A percentile compares a stretch with the other conserved stretches of the same genome.
phyloP scores from a whole-genome alignment of 2,888 invertebrate species.

The Philhelius pedissequus region DNA sequence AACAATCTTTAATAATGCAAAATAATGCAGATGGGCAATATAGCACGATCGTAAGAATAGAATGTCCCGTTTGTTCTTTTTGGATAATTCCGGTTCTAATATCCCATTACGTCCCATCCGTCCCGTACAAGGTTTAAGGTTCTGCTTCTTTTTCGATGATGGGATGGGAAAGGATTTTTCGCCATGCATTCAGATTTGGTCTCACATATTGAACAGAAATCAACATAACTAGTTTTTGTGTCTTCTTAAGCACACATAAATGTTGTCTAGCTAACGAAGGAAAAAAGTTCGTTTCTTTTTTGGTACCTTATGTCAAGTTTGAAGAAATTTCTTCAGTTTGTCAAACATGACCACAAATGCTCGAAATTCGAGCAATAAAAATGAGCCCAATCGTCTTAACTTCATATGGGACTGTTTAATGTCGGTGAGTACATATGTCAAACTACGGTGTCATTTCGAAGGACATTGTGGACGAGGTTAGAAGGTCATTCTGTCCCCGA shows the following conservation, averaged over 20 bases:
- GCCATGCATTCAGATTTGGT: conserved; percentile 39
- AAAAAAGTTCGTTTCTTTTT: neutral
- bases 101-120: neutral
- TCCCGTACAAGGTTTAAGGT: neutral
- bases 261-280: neutral
- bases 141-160: neutral
- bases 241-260: neutral
- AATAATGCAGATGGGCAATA: conserved; percentile 63
- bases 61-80: conserved; percentile 51
- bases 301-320: conserved; percentile 25
- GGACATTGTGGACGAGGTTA: conserved; percentile 43
- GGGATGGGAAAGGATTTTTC: conserved; percentile 50
- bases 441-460: conserved; percentile 58
- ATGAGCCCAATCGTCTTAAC: conserved; percentile 6
- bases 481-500: conserved; percentile 30
- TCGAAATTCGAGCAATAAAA: conserved; percentile 28
- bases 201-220: conserved; percentile 41
- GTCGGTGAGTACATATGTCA: conserved; percentile 68
- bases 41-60: conserved; percentile 19
- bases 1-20: conserved; percentile 62
- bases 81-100: conserved; percentile 51
- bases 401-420: conserved; percentile 48
- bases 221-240: conserved; percentile 57
- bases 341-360: conserved; percentile 64
- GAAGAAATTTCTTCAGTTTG: conserved; percentile 29